These are phyloP conservation scores for Tilapia sparmanii DNA, from an alignment of 2,113 vertebrate species.

Conservation along the genomic window DNA sequence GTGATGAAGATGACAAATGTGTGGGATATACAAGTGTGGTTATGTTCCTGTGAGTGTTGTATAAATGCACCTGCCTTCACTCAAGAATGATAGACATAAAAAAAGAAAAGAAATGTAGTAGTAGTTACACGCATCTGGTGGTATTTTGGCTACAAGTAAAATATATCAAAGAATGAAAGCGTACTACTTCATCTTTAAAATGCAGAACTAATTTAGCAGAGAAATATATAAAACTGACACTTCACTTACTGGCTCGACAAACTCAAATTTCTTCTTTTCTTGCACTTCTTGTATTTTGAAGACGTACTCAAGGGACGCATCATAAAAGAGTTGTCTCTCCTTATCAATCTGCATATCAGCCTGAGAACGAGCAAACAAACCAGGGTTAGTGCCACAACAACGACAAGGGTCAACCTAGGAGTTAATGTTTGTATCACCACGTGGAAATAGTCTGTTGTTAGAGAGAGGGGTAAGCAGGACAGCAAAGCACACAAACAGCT, in stretches of 20 bases:
- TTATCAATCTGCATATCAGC: slow-evolving; percentile 91
- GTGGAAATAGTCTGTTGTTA: neutral
- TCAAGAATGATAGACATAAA: neutral
- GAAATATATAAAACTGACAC: neutral
- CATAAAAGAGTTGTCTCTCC: slow-evolving; percentile 93
- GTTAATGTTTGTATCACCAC: slow-evolving; percentile 1
- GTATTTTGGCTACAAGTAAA: neutral
- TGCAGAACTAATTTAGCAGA: neutral
- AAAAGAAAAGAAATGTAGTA: neutral
- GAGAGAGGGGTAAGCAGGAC: neutral
- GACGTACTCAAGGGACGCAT: slow-evolving; percentile 93
- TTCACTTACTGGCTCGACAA: slow-evolving; percentile 91
- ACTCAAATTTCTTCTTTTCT: slow-evolving; percentile 98
- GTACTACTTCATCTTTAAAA: neutral
- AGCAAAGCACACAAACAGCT: neutral
- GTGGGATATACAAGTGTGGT: neutral
- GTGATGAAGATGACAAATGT: neutral
- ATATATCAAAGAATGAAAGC: neutral
- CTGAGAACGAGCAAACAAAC: slow-evolving; percentile 64
- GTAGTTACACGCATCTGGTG: neutral
- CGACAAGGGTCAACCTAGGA: neutral
- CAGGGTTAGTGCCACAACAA: neutral
- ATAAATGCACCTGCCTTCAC: neutral
- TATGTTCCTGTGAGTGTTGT: neutral
- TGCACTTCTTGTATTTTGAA: slow-evolving; percentile 99